Conservation (phyloP, 2,797 vertebrate species). For the Sebastes ruberrimus region DNA sequence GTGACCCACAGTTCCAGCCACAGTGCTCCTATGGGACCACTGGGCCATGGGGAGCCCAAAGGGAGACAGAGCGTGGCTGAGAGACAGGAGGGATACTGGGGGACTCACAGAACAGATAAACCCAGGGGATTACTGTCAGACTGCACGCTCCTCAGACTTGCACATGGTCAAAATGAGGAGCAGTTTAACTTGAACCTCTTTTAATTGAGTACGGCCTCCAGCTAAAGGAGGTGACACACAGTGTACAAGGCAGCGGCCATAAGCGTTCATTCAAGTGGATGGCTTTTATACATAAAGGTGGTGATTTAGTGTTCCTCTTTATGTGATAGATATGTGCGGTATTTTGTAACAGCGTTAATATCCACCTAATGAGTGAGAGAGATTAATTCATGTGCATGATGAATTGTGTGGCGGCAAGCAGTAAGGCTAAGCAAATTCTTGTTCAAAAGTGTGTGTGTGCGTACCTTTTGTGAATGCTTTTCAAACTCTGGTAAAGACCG, state of each 20-base stretch:
- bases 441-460: conserved; percentile 21
- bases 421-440: conserved; percentile 41
- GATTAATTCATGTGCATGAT: conserved; percentile 72
- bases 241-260: conserved; percentile 6
- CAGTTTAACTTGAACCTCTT: conserved; percentile 52
- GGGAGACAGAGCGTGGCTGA: conserved; percentile 36
- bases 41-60: conserved; percentile 42
- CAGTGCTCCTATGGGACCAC: conserved; percentile 54
- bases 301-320: conserved; percentile 69
- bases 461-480: conserved; percentile 44
- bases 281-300: conserved; percentile 37
- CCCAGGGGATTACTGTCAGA: conserved; percentile 63
- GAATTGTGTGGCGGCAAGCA: conserved; percentile 51
- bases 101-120: conserved; percentile 64
- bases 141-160: conserved; percentile 32
- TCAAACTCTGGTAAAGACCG: conserved; percentile 47
- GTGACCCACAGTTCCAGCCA: conserved; percentile 49
- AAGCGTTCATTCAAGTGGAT: conserved; percentile 18
- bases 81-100: conserved; percentile 36
- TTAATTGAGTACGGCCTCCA: conserved; percentile 54
- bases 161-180: conserved; percentile 42
- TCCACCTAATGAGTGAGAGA: conserved; percentile 64
- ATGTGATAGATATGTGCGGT: conserved; percentile 41
- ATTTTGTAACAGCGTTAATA: conserved; percentile 66
- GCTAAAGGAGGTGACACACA: conserved; percentile 29